Evolutionary conservation across 2,888 invertebrate genomes (phyloP).

Genomic region (Steromphala cineraria): DNA sequence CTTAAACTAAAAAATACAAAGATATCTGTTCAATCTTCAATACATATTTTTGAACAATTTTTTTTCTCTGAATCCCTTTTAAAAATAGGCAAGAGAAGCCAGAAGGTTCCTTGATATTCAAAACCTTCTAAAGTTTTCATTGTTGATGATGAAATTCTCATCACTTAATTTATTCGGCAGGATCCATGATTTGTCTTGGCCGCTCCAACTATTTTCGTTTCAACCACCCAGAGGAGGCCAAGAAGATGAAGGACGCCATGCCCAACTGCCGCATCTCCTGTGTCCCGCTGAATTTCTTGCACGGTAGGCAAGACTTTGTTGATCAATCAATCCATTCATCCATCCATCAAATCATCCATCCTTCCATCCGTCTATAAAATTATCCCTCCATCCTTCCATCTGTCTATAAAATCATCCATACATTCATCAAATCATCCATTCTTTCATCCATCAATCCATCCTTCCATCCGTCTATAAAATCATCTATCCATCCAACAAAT

Average conservation of each 20-base stretch:
- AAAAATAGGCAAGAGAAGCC: too few species aligned
- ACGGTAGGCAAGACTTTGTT: conserved; percentile 47
- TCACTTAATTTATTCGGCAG: conserved; percentile 76
- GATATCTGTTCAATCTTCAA: too few species aligned
- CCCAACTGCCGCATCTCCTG: conserved; percentile 76
- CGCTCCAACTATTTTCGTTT: conserved; percentile 93
- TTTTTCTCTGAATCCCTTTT: too few species aligned
- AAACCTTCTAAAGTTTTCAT: too few species aligned
- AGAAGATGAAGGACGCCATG: conserved; percentile 88
- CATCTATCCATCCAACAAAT: too few species aligned
- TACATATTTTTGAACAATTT: too few species aligned
- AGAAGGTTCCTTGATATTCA: too few species aligned
- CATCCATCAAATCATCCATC: neutral
- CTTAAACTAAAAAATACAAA: too few species aligned
- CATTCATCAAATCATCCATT: too few species aligned
- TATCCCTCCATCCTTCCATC: neutral
- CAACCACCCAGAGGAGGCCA: conserved; percentile 93
- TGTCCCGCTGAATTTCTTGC: conserved; percentile 58
- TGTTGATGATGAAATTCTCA: too few species aligned
- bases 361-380: neutral
- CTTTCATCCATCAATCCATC: neutral
- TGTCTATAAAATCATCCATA: too few species aligned
- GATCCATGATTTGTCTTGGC: conserved; percentile 93
- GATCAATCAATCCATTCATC: neutral
- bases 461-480: too few species aligned